phyloP scores from a whole-genome alignment of 2,113 vertebrate genomes.

The Dasyurus viverrinus region DNA sequence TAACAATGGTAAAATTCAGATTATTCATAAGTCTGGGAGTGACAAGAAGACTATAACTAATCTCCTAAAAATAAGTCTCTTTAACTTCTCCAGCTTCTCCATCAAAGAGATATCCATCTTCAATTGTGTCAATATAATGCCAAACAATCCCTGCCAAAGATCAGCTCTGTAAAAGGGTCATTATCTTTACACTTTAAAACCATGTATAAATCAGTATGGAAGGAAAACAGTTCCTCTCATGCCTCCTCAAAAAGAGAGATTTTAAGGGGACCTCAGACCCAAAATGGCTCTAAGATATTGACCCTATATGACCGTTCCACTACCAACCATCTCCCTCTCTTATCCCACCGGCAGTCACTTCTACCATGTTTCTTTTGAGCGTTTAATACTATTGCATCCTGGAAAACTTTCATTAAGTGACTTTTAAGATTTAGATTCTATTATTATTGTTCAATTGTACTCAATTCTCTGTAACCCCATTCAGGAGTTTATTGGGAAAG shows the following conservation, averaged over 20 bases:
- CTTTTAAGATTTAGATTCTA: not conserved
- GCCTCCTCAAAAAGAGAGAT: not conserved
- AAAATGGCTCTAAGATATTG: not conserved
- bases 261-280: not conserved
- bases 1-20: not conserved
- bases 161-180: not conserved
- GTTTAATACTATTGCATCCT: not conserved
- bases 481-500: not conserved
- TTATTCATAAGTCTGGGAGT: not conserved
- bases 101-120: constrained; percentile 40
- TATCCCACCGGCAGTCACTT: not conserved
- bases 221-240: not conserved
- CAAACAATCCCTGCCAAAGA: not conserved
- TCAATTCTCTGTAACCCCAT: not conserved
- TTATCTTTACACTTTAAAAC: not conserved
- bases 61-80: constrained; percentile 19
- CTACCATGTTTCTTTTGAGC: not conserved
- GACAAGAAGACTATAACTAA: not conserved
- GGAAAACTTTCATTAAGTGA: not conserved
- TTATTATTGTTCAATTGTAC: not conserved
- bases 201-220: not conserved
- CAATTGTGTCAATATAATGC: constrained; percentile 25
- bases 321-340: not conserved
- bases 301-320: not conserved
- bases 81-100: constrained; percentile 8